Conservation (phyloP, 2,797 vertebrate species). For the Enteromius trimaculatus region DNA sequence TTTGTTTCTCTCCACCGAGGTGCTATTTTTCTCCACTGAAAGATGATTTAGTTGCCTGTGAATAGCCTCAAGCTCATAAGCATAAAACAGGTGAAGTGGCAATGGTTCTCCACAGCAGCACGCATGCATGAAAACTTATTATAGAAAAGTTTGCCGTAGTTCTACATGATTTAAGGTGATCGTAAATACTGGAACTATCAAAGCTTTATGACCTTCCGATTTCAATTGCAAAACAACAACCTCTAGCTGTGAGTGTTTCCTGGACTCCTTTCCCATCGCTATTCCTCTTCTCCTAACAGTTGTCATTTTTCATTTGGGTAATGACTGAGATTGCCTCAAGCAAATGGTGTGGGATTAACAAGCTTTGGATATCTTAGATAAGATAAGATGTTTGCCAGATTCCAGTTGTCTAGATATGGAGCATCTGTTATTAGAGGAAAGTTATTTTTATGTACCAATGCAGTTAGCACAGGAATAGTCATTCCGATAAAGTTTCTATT, state of each 20-base stretch:
- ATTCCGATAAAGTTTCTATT: not conserved
- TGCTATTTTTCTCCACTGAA: not conserved
- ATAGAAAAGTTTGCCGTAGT: constrained; percentile 38
- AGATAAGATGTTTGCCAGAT: constrained; percentile 14
- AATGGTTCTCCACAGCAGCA: constrained; percentile 10
- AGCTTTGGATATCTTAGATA: not conserved
- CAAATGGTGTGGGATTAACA: constrained; percentile 23
- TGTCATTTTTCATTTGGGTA: constrained; percentile 12
- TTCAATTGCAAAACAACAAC: constrained; percentile 22
- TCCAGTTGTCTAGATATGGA: constrained; percentile 1
- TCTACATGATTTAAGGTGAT: constrained; percentile 42
- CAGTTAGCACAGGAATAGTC: not conserved
- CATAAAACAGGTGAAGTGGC: constrained; percentile 33
- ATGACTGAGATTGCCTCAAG: constrained; percentile 21
- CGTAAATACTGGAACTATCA: constrained; percentile 40
- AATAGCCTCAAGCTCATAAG: constrained; percentile 40
- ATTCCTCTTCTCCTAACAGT: not conserved
- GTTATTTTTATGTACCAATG: not conserved
- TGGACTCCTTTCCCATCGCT: not conserved
- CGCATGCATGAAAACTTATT: constrained; percentile 27
- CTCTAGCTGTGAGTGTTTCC: not conserved
- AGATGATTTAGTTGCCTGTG: constrained; percentile 44
- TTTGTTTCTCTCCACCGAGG: constrained; percentile 55
- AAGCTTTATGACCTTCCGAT: constrained; percentile 27
- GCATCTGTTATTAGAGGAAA: not conserved